Evolutionary conservation across 1,140 invertebrate genomes (phyloP).

Genomic region (Achatina immaculata): DNA sequence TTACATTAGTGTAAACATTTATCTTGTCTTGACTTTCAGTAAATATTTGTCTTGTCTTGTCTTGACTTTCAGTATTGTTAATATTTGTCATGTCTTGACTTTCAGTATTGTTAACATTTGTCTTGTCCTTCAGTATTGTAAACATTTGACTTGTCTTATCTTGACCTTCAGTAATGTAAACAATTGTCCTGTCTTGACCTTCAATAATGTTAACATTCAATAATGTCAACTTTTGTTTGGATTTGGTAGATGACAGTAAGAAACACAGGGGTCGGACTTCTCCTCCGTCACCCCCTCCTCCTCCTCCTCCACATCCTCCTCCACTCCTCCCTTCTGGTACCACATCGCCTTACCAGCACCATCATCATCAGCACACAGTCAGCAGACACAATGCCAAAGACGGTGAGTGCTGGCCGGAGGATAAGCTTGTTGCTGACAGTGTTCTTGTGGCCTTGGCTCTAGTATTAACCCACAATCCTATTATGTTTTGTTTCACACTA

Average conservation of each 20-base stretch:
- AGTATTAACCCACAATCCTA: background rate
- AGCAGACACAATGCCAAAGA: conserved; percentile 12
- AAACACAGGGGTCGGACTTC: background rate
- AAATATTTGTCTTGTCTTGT: no score
- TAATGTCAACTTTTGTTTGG: background rate
- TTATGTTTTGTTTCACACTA: background rate
- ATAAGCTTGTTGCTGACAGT: background rate
- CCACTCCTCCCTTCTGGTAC: conserved; percentile 8
- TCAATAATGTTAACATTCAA: no score
- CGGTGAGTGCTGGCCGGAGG: conserved; percentile 14
- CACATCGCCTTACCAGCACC: background rate
- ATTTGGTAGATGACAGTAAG: conserved; percentile 9
- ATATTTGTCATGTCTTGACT: no score
- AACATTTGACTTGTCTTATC: no score
- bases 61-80: no score
- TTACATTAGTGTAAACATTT: no score
- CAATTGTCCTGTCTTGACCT: no score
- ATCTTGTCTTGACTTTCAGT: no score
- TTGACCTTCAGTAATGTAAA: no score
- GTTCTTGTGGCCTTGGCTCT: background rate
- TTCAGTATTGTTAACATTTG: no score
- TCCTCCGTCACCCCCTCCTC: conserved; percentile 18
- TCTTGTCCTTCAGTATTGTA: no score
- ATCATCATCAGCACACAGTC: background rate
- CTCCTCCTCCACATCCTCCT: conserved; percentile 20